Percentiles rank a stretch among this genome's conserved stretches.
These are phyloP conservation scores for Propithecus coquereli DNA, from an alignment of 2,113 vertebrate species.

Conservation along the genomic window DNA sequence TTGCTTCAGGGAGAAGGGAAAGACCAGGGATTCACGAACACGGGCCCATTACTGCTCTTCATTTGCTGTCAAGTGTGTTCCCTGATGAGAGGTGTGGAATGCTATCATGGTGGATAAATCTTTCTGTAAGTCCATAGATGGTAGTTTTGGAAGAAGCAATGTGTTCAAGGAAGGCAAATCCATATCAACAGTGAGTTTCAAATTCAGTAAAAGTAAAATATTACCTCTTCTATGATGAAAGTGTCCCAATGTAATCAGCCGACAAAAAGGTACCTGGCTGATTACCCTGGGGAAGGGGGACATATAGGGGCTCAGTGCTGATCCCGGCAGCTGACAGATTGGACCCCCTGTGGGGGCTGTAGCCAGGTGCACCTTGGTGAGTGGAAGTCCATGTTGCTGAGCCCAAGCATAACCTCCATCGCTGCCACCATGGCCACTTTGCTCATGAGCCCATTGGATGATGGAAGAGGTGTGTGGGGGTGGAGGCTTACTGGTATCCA, in stretches of 20 bases:
- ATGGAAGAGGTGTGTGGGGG: background rate
- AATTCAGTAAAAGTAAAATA: background rate
- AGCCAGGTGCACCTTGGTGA: no score
- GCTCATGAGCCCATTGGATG: background rate
- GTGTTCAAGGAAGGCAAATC: background rate
- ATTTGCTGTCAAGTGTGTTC: background rate
- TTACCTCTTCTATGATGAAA: background rate
- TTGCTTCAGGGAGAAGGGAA: background rate
- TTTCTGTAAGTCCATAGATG: background rate
- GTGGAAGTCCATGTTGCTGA: background rate
- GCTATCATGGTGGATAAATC: background rate
- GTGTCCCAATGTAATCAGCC: background rate
- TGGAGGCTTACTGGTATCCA: background rate
- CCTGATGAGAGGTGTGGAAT: background rate
- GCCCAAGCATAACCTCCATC: background rate
- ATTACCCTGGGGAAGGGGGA: background rate
- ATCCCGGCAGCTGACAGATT: background rate
- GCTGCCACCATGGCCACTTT: background rate
- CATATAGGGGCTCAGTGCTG: background rate
- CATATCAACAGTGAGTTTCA: background rate
- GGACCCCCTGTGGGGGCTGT: no score
- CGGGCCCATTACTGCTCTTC: background rate
- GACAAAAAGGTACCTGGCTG: background rate
- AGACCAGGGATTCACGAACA: background rate
- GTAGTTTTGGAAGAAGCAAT: background rate